These are phyloP conservation scores for Limnephilus rhombicus DNA, from an alignment of 2,888 invertebrate species.

Conservation along the genomic window DNA sequence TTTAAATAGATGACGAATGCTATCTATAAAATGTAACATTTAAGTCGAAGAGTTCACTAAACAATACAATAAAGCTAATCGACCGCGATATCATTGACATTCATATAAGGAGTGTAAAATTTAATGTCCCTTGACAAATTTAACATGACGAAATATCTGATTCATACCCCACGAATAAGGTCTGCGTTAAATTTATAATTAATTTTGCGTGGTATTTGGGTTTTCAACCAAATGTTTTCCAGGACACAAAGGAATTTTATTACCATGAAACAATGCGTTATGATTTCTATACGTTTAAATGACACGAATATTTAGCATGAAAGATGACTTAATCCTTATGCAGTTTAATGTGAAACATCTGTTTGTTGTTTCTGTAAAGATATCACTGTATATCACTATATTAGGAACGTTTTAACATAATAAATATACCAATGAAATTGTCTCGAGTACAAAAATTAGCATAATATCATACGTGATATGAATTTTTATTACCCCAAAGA, in stretches of 20 bases:
- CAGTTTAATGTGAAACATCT: not conserved
- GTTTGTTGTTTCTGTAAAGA: not conserved
- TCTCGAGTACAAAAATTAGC: no score
- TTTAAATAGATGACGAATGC: not conserved
- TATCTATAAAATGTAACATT: not conserved
- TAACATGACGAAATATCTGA: not conserved
- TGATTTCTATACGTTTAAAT: not conserved
- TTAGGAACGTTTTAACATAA: no score
- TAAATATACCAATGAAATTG: no score
- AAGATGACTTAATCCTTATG: not conserved
- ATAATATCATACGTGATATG: no score
- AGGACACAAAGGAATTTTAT: not conserved
- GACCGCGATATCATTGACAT: not conserved
- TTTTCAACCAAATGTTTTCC: not conserved
- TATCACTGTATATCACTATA: not conserved
- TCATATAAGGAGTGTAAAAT: not conserved
- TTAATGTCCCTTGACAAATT: not conserved
- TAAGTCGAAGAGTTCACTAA: not conserved
- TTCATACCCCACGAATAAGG: not conserved
- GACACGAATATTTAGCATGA: not conserved
- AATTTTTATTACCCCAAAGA: no score
- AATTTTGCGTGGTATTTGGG: not conserved
- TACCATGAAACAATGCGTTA: not conserved
- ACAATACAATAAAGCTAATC: not conserved
- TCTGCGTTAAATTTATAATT: not conserved